phyloP scores from a whole-genome alignment of 2,888 invertebrate species.

The Liodrosophila aerea region DNA sequence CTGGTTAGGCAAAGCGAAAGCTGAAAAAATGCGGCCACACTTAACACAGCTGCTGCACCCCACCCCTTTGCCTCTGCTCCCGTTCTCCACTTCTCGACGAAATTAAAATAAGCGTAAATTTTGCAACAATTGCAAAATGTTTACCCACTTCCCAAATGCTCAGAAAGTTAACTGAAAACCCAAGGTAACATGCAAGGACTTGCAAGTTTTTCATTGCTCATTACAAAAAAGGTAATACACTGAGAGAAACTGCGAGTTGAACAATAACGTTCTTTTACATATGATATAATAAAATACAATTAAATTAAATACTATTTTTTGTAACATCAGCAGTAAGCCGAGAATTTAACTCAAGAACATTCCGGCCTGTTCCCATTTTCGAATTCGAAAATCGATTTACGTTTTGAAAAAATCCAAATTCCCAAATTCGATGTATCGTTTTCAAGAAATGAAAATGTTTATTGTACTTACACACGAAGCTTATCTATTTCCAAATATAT shows the following conservation, averaged over 20 bases:
- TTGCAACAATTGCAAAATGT: conserved; percentile 81
- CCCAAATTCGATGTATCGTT: too few relatives aligned
- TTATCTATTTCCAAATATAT: too few relatives aligned
- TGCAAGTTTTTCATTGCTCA: conserved; percentile 25
- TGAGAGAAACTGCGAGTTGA: conserved; percentile 18
- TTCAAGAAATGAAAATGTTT: too few relatives aligned
- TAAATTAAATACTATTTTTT: too few relatives aligned
- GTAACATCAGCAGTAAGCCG: too few relatives aligned
- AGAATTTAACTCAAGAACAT: too few relatives aligned
- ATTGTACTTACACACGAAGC: too few relatives aligned
- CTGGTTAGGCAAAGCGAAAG: conserved; percentile 26
- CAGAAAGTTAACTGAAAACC: conserved; percentile 7
- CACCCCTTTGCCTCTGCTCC: neutral
- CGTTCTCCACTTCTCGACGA: conserved; percentile 4
- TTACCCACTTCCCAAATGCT: conserved; percentile 10
- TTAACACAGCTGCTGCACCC: conserved; percentile 66
- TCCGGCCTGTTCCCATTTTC: too few relatives aligned
- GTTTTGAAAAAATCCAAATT: too few relatives aligned
- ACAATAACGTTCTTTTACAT: neutral
- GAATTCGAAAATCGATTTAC: too few relatives aligned
- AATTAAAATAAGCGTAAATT: conserved; percentile 79
- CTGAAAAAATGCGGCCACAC: conserved; percentile 32
- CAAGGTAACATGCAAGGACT: conserved; percentile 19
- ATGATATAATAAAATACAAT: too few relatives aligned
- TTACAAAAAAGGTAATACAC: conserved; percentile 51